Evolutionary conservation across 2,113 vertebrate species (phyloP), one percentile per base, ranked within the genome.

Genomic region (Peucedramus taeniatus): DNA sequence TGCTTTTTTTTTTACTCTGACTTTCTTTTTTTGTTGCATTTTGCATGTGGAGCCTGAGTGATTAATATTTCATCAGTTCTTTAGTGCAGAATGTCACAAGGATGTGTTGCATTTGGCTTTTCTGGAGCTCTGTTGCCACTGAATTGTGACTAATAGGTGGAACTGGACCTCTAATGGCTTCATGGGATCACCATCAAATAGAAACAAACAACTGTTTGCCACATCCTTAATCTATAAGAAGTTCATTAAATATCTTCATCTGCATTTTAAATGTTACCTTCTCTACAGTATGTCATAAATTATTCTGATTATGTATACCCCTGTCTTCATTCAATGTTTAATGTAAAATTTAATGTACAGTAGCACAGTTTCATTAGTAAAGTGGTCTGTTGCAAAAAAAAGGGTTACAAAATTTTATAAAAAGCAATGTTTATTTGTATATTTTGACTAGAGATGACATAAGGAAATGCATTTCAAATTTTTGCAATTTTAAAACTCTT

Each of bases 11-110:
- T 39, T 76, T 77, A 87, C 81, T 97, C 96, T 66, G 93, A 90
- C 90, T 97, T 96, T 86, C 37, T 84, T 96, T 97, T 79, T 97
- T 96, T 94, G 94, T 96, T 97, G 80, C 61, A 93, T 97, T 98
- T 98, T 96, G 88, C 94, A 92, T 97, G 94, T 81, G 90, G 94
- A 92, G 91, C 64, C 78, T 12, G 53, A 76, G 76, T 95, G 95
- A 97, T 98, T 97, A 98, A 98, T 98, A 98, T 98, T 98, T 97
- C 82, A 98, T 97, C 89, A 47, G 39, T 96, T 97, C 77, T 97
- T 96, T 89, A 89, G 90, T 96, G 90, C 91, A 94, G 89, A 88
- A 68, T 87, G 87, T 93, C 96, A 83, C 22, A 45, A 69, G 26
- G 27, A 47, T 93, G 40, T 51, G 66, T 80, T 94, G 76, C 71